A percentile compares a stretch with the other conserved stretches of the same genome.
Evolutionary conservation across 2,888 invertebrate genomes (phyloP).

Genomic region (Hyalella azteca): DNA sequence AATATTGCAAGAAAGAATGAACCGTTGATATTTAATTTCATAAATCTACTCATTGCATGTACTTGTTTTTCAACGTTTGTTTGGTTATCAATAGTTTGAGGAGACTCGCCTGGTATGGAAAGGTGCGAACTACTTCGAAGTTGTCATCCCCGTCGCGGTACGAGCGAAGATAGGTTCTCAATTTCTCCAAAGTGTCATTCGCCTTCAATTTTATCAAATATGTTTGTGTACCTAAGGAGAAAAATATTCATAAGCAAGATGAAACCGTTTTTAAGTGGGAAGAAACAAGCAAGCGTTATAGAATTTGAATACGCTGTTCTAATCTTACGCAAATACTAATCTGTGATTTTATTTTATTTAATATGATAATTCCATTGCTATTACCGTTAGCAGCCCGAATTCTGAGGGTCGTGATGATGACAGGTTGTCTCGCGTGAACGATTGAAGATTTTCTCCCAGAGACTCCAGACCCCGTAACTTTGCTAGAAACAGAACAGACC

Average conservation of each 20-base stretch:
- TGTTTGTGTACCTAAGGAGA: constrained; percentile 41
- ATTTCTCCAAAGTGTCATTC: constrained; percentile 48
- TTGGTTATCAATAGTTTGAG: too few relatives aligned
- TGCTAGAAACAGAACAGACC: background rate
- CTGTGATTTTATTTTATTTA: too few relatives aligned
- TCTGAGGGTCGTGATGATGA: constrained; percentile 27
- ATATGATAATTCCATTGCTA: too few relatives aligned
- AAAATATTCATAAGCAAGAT: too few relatives aligned
- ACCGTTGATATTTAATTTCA: too few relatives aligned
- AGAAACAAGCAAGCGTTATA: too few relatives aligned
- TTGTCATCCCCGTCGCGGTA: constrained; percentile 53
- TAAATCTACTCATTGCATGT: too few relatives aligned
- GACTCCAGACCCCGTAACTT: background rate
- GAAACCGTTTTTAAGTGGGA: too few relatives aligned
- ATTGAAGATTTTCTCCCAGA: constrained; percentile 24
- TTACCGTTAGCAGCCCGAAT: constrained; percentile 34
- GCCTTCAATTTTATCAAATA: constrained; percentile 54
- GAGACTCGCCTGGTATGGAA: constrained; percentile 48
- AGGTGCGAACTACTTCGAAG: constrained; percentile 50
- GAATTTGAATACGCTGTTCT: too few relatives aligned
- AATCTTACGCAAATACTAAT: too few relatives aligned
- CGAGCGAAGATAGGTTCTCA: constrained; percentile 46
- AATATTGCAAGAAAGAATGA: too few relatives aligned
- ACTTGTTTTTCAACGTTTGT: too few relatives aligned
- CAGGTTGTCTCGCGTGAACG: constrained; percentile 8